Evolutionary conservation across 2,113 vertebrate species (phyloP).

Genomic region (Octodon degus): DNA sequence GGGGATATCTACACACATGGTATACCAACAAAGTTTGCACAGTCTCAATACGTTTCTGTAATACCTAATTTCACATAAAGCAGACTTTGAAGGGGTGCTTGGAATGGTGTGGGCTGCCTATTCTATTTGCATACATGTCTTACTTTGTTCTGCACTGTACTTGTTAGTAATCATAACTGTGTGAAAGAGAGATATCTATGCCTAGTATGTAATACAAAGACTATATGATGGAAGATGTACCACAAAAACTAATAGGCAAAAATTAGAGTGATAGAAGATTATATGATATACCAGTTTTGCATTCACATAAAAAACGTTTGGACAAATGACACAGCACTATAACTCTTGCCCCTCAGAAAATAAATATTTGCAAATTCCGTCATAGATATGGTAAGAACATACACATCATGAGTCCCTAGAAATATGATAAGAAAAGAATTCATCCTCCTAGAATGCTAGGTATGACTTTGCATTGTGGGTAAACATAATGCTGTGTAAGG

Average conservation of each 20-base stretch:
- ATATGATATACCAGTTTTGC: too few species aligned
- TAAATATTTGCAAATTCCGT: background rate
- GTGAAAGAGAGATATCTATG: background rate
- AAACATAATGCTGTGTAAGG: too few species aligned
- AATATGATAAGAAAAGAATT: too few species aligned
- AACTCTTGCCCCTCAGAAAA: background rate
- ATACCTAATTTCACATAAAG: background rate
- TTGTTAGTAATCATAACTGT: background rate
- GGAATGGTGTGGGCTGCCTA: background rate
- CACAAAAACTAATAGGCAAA: background rate
- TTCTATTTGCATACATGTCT: background rate
- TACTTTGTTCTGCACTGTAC: background rate
- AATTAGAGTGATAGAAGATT: background rate
- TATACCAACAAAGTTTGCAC: background rate
- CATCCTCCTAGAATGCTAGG: too few species aligned
- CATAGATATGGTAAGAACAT: too few species aligned
- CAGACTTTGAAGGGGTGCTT: background rate
- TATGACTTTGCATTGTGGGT: too few species aligned
- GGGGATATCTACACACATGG: background rate
- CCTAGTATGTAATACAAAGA: background rate
- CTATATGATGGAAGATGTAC: background rate
- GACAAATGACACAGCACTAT: constrained; percentile 39
- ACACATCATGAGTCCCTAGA: too few species aligned
- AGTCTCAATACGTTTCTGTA: background rate
- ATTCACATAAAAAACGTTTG: background rate